Base-by-base conservation (phyloP, 1,140 invertebrate genomes). In the Campoletis sonorensis region DNA sequence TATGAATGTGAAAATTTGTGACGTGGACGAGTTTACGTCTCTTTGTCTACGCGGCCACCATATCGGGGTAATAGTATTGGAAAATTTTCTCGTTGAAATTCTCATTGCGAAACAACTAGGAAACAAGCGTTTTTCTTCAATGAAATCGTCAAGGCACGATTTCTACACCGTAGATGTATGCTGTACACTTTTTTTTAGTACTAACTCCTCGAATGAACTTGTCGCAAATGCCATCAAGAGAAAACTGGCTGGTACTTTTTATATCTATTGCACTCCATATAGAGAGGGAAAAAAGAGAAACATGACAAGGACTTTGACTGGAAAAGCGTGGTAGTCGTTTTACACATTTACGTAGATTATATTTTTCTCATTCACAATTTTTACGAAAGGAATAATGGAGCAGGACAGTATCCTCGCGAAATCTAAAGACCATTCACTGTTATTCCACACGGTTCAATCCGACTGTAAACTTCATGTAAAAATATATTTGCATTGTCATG, bases 141-240 rank as follows among this genome's bases (percentile, higher is more conserved):
- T 75, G 49, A 30, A 75, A 75, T 75, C 49, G 72, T 75, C 72
- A 18, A 23, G 2, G 21, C 11, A 23, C 27, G 61, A 64, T 64
- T 64, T 64, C 21, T 64, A 64, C 61, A 26, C 61, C 61, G 8
- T 23, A 26, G 27, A 64, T 64, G 21, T 64, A 64, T 64, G n/a
- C 23, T 27, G 4, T 11, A 26, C 23, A 64, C 11, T 10, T 64
- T 64, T 64, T 64, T 26, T 26, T 23, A 23, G 11, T 10, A 13
- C 61, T 5, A 26, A 64, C 61, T 23, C 23, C n/a, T 26, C 21
- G 21, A 64, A 64, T 64, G 23, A 64, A 64, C 61, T 64, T 64
- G 61, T 64, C 21, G 61, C 61, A 26, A 64, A 64, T 64, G 23
- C 61, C 3, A 8, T 23, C 61, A 16, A 64, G 61, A 64, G 61